These are phyloP conservation scores for Galemys pyrenaicus DNA, from an alignment of 2,113 vertebrate species.

Conservation along the genomic window DNA sequence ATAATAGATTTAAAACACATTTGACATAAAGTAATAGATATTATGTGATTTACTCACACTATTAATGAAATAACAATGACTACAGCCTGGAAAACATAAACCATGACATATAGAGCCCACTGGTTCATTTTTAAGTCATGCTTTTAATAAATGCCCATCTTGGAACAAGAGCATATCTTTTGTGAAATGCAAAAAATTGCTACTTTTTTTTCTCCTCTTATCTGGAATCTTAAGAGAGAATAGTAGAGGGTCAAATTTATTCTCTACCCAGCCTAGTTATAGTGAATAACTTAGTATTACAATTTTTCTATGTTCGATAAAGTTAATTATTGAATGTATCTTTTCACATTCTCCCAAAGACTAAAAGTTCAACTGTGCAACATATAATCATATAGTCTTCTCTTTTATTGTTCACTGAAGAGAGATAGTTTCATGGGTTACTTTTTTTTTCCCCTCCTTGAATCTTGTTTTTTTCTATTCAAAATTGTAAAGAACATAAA, in stretches of 20 bases:
- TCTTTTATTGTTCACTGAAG: conserved; percentile 1
- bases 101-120: not conserved
- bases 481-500: not conserved
- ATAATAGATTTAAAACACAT: not conserved
- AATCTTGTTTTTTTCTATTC: not conserved
- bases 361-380: not conserved
- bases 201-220: not conserved
- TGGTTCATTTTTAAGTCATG: not conserved
- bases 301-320: not conserved
- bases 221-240: not conserved
- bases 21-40: not conserved
- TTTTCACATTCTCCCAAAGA: not conserved
- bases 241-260: not conserved
- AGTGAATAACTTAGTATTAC: not conserved
- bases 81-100: not conserved
- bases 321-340: not conserved
- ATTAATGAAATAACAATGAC: not conserved
- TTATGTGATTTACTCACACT: not conserved
- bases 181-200: not conserved
- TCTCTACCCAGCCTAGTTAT: not conserved
- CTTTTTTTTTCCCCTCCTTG: not conserved
- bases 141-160: not conserved
- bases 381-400: not conserved
- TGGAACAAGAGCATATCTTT: not conserved
- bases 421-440: not conserved